Conservation (phyloP, 1,140 invertebrate genomes). For the Cydia fagiglandana region DNA sequence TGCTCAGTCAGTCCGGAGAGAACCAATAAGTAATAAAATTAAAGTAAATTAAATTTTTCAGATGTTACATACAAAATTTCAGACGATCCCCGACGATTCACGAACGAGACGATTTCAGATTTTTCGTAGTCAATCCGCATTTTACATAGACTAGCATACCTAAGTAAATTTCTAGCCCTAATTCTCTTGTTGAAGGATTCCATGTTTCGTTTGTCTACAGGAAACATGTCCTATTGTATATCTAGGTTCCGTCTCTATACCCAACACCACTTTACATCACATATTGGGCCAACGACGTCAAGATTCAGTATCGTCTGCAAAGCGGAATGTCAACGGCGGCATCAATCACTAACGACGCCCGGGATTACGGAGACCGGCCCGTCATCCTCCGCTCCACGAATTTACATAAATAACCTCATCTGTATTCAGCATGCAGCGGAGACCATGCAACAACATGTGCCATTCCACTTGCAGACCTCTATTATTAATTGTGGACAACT, state of each 20-base stretch:
- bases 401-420: conserved; percentile 77
- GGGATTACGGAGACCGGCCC: conserved; percentile 61
- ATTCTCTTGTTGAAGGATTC: not conserved
- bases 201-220: conserved; percentile 15
- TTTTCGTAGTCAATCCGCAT: too few relatives aligned
- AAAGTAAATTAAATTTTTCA: too few relatives aligned
- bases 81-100: too few relatives aligned
- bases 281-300: conserved; percentile 30
- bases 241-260: not conserved
- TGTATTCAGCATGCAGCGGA: conserved; percentile 72
- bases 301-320: conserved; percentile 46
- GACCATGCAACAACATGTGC: conserved; percentile 72
- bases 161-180: too few relatives aligned
- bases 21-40: too few relatives aligned
- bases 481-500: conserved; percentile 71
- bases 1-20: too few relatives aligned
- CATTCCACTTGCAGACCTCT: conserved; percentile 68
- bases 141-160: too few relatives aligned
- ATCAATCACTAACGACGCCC: conserved; percentile 68
- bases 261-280: not conserved
- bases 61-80: too few relatives aligned
- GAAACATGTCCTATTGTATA: not conserved
- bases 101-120: too few relatives aligned
- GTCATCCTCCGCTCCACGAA: conserved; percentile 61
- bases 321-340: conserved; percentile 59